Conservation (phyloP, 2,797 vertebrate species). For the Microcaecilia unicolor region DNA sequence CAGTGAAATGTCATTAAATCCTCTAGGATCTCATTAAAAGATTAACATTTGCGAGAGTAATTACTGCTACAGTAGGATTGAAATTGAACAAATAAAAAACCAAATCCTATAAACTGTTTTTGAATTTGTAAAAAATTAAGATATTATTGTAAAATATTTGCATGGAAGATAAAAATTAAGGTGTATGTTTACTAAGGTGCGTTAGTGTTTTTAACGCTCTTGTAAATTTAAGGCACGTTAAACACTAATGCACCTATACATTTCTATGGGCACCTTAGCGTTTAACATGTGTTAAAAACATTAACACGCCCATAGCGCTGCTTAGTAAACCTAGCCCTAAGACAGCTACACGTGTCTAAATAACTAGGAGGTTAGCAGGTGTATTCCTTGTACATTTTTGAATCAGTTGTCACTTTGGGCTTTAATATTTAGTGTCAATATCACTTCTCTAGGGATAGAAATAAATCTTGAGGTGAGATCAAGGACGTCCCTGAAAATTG, state of each 20-base stretch:
- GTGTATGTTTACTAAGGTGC: too few species aligned
- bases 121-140: slow-evolving; percentile 19
- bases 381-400: neutral
- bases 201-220: too few species aligned
- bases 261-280: too few species aligned
- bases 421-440: neutral
- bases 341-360: slow-evolving; percentile 18
- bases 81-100: slow-evolving; percentile 31
- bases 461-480: slow-evolving; percentile 18
- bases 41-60: slow-evolving; percentile 52
- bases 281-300: too few species aligned
- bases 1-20: slow-evolving; percentile 50
- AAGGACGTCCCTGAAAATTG: slow-evolving; percentile 19
- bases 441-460: neutral
- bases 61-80: slow-evolving; percentile 30
- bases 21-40: slow-evolving; percentile 48
- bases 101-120: slow-evolving; percentile 7
- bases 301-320: too few species aligned
- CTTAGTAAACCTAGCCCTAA: too few species aligned
- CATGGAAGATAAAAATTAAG: slow-evolving; percentile 18
- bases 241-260: too few species aligned
- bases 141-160: slow-evolving; percentile 26
- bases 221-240: too few species aligned
- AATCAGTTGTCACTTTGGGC: neutral
- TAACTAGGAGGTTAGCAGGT: slow-evolving; percentile 16